phyloP scores from a whole-genome alignment of 2,797 vertebrate genomes.

The Yasuhikotakia modesta region DNA sequence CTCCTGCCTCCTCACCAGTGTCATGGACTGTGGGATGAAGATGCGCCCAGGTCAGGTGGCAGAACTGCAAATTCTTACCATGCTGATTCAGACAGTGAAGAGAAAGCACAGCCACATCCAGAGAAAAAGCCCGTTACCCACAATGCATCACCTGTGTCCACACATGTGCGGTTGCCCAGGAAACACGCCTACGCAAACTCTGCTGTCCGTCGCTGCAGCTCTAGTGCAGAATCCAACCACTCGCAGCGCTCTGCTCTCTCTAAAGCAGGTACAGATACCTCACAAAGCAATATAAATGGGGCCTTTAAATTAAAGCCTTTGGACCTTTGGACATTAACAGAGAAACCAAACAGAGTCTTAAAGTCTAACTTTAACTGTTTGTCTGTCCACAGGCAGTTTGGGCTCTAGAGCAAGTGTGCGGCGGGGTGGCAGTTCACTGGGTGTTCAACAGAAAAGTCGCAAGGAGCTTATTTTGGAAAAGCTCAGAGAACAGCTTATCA shows the following conservation, averaged over 20 bases:
- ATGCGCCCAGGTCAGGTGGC: conserved; percentile 70
- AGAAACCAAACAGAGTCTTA: too few species aligned
- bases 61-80: conserved; percentile 54
- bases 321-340: too few species aligned
- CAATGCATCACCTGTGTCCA: conserved; percentile 75
- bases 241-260: conserved; percentile 78
- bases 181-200: conserved; percentile 61
- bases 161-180: conserved; percentile 78
- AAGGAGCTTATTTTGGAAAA: conserved; percentile 86
- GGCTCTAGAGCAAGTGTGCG: conserved; percentile 82
- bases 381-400: conserved; percentile 77
- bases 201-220: conserved; percentile 74
- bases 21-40: conserved; percentile 96
- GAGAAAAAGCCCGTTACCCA: conserved; percentile 77
- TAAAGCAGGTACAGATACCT: conserved; percentile 75
- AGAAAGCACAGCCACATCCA: conserved; percentile 63
- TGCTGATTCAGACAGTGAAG: conserved; percentile 67
- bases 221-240: conserved; percentile 75
- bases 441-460: conserved; percentile 79
- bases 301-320: too few species aligned
- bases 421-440: conserved; percentile 77
- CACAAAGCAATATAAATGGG: neutral
- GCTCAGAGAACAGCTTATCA: conserved; percentile 84
- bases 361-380: too few species aligned
- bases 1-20: conserved; percentile 78